Percentiles rank a stretch among this genome's conserved stretches.
Conservation (phyloP, 2,888 invertebrate genomes). For the Ochropleura leucogaster region DNA sequence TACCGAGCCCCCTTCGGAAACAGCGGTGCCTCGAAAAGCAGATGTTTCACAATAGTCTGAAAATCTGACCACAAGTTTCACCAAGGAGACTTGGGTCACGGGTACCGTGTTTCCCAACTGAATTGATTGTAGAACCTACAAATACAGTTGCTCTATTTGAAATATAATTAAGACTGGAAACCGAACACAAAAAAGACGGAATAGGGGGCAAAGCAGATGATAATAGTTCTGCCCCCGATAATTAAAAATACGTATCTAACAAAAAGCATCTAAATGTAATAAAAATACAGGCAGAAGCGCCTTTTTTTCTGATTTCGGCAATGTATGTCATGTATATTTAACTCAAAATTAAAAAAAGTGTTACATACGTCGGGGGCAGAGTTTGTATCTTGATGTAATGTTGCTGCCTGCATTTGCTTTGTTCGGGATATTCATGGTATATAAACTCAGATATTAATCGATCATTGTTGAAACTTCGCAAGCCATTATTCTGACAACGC, state of each 20-base stretch:
- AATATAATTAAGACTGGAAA: background rate
- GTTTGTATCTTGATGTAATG: background rate
- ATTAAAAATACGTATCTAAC: too few species aligned
- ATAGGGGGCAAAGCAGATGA: background rate
- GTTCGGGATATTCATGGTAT: background rate
- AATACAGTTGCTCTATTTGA: background rate
- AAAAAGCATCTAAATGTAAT: too few species aligned
- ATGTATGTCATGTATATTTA: too few species aligned
- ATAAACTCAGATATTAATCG: background rate
- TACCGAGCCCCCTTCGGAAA: background rate
- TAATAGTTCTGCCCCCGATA: too few species aligned
- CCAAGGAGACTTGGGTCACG: background rate
- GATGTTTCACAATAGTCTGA: background rate
- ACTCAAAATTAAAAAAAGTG: too few species aligned
- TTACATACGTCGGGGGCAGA: too few species aligned
- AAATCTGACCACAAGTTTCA: background rate
- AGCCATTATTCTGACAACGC: background rate
- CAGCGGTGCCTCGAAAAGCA: background rate
- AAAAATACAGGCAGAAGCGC: too few species aligned
- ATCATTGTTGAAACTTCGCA: constrained; percentile 3
- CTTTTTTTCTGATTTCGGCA: too few species aligned
- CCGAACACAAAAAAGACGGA: background rate
- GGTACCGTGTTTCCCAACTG: background rate
- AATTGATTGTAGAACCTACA: background rate
- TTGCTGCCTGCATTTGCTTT: background rate